A percentile compares a stretch with the other conserved stretches of the same genome.
phyloP scores from a whole-genome alignment of 2,888 invertebrate species.

The Eurois occulta region DNA sequence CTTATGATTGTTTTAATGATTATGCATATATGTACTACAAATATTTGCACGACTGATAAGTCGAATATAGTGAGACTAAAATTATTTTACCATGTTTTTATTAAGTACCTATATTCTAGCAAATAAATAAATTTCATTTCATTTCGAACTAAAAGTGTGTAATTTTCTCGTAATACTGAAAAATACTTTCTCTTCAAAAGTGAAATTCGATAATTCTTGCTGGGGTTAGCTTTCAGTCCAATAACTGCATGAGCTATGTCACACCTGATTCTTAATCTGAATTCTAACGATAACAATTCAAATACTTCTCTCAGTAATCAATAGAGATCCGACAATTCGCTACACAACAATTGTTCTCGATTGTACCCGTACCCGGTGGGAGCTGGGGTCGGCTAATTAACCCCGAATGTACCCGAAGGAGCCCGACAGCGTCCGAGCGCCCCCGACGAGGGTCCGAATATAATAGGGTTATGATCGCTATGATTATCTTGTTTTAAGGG shows the following conservation, averaged over 20 bases:
- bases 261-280: neutral
- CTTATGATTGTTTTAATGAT: too few species aligned
- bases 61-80: too few species aligned
- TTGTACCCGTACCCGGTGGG: slow-evolving; percentile 50
- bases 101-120: too few species aligned
- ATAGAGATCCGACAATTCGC: slow-evolving; percentile 35
- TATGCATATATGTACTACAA: too few species aligned
- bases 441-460: slow-evolving; percentile 41
- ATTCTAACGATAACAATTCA: neutral
- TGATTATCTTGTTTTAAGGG: slow-evolving; percentile 58
- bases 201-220: neutral
- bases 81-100: too few species aligned
- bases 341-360: slow-evolving; percentile 46
- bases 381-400: slow-evolving; percentile 75
- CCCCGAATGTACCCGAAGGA: slow-evolving; percentile 71
- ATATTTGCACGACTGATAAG: too few species aligned
- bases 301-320: slow-evolving; percentile 34
- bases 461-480: slow-evolving; percentile 61
- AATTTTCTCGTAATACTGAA: neutral
- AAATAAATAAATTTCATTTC: too few species aligned
- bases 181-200: neutral
- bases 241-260: neutral
- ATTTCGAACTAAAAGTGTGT: too few species aligned
- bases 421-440: slow-evolving; percentile 20
- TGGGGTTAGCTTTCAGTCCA: neutral